Evolutionary conservation across 2,113 vertebrate genomes (phyloP).

Genomic region (Leptodactylus fuscus): DNA sequence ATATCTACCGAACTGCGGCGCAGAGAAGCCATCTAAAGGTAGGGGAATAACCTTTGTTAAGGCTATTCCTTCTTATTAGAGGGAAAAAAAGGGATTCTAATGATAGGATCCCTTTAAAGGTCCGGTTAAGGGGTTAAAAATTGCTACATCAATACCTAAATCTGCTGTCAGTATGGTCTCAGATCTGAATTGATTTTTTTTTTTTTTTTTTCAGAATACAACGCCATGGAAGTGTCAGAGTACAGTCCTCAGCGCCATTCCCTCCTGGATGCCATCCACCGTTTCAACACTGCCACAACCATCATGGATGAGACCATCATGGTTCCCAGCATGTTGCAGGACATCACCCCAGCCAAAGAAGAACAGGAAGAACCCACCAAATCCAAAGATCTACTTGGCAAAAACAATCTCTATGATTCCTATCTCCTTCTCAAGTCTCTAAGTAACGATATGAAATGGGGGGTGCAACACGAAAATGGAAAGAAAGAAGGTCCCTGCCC

Average conservation of each 20-base stretch:
- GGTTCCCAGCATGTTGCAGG: constrained; percentile 54
- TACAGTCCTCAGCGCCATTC: constrained; percentile 43
- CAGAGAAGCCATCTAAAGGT: too few relatives aligned
- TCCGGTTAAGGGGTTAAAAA: too few relatives aligned
- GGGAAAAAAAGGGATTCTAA: too few relatives aligned
- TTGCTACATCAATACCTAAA: too few relatives aligned
- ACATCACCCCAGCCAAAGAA: constrained; percentile 33
- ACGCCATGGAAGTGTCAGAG: constrained; percentile 43
- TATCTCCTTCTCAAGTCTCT: constrained; percentile 60
- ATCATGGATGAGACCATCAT: constrained; percentile 58
- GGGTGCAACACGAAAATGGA: constrained; percentile 9
- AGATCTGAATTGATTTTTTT: too few relatives aligned
- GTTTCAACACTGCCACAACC: constrained; percentile 52
- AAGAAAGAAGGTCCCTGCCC: not conserved
- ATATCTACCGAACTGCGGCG: too few relatives aligned
- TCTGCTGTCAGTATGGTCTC: too few relatives aligned
- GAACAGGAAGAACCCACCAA: not conserved
- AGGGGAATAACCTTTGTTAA: too few relatives aligned
- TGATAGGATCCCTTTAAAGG: too few relatives aligned
- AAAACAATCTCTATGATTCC: constrained; percentile 52
- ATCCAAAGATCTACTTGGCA: not conserved
- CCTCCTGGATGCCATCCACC: constrained; percentile 53
- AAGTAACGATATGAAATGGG: constrained; percentile 58
- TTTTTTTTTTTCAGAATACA: too few relatives aligned
- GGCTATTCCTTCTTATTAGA: too few relatives aligned